Base-by-base conservation (phyloP, 2,888 invertebrate species). In the Athalia cordata region DNA sequence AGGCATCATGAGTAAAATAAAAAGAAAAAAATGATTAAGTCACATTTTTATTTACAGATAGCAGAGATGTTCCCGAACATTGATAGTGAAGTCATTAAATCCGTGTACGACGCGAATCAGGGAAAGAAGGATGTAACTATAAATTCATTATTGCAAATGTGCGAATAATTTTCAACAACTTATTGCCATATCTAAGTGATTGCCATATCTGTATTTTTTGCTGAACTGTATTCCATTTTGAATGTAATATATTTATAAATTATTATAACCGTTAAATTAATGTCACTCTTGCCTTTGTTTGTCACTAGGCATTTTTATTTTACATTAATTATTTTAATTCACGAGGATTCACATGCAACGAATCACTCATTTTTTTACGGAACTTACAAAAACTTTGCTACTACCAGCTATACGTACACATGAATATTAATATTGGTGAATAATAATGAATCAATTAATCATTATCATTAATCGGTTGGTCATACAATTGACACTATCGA, bases 51-150 rank as follows among this genome's bases (percentile, higher is more conserved):
- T 55, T 68, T 68, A 43, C 91, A 96, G 96, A 95, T 99, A 83
- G 95, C 95, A 87, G 98, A 98, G 91, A 98, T 99, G 98, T 99
- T 99, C 91, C 98, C 99, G 1, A 95, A 95, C 87, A 94, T 98
- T 87, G 98, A 99, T 87, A 95, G 95, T 83, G 98, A 98, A 86
- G 97, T 98, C 5, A 95, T 99, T 78, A 96, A 95, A 88, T 96
- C 97, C 0, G 96, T 99, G 43, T 93, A 96, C 86, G 97, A 98
- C 89, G 96, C 95, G 4, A 97, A 98, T 88, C 91, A 94, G 65
- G 97, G 97, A 0, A 96, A 97, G 90, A 98, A 98, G 87, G 97
- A 98, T 87, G 93, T 94, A 11, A 96, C 98, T 6, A 96, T 98
- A 85, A 97, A 97, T 91, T 96, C 96, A 0, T 92, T 99, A 78